A percentile compares a stretch with the other conserved stretches of the same genome.
Conservation (phyloP, 1,140 invertebrate genomes). For the Conus betulinus region DNA sequence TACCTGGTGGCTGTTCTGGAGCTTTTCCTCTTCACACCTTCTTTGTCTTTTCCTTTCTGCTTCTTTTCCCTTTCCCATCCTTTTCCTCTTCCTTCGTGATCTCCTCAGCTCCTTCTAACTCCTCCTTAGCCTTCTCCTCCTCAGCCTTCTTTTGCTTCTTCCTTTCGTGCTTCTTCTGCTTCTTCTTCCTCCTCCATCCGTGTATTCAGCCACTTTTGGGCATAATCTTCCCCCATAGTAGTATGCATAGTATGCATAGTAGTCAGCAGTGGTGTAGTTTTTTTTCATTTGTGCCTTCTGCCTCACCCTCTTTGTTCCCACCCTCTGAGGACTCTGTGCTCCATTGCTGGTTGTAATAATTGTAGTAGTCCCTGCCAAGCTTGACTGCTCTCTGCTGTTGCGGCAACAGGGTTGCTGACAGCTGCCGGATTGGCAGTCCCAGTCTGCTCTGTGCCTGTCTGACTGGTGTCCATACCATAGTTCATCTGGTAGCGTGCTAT, state of each 20-base stretch:
- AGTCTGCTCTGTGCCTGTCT: constrained; percentile 34
- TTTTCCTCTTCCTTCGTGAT: constrained; percentile 49
- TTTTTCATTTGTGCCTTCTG: constrained; percentile 42
- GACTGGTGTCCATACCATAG: constrained; percentile 84
- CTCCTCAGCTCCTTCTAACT: constrained; percentile 58
- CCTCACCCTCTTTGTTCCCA: constrained; percentile 23
- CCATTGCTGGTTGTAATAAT: constrained; percentile 52
- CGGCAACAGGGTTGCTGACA: constrained; percentile 17
- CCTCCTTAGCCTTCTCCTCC: constrained; percentile 10
- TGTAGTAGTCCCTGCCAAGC: constrained; percentile 63
- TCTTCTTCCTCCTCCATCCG: constrained; percentile 51
- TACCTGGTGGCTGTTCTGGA: constrained; percentile 46
- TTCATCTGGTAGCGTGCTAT: constrained; percentile 96
- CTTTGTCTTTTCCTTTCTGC: constrained; percentile 70
- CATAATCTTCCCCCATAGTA: constrained; percentile 54
- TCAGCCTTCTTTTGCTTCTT: constrained; percentile 22
- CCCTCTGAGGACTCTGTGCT: constrained; percentile 24
- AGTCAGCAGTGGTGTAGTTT: constrained; percentile 47
- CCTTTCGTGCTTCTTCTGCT: constrained; percentile 55
- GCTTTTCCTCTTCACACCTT: constrained; percentile 46
- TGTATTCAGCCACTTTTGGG: constrained; percentile 44
- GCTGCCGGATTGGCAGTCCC: background rate
- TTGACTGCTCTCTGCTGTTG: constrained; percentile 44
- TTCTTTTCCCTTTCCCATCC: constrained; percentile 69
- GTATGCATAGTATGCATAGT: constrained; percentile 54